Base-by-base conservation (phyloP, 2,888 invertebrate genomes). In the Timema cristinae region DNA sequence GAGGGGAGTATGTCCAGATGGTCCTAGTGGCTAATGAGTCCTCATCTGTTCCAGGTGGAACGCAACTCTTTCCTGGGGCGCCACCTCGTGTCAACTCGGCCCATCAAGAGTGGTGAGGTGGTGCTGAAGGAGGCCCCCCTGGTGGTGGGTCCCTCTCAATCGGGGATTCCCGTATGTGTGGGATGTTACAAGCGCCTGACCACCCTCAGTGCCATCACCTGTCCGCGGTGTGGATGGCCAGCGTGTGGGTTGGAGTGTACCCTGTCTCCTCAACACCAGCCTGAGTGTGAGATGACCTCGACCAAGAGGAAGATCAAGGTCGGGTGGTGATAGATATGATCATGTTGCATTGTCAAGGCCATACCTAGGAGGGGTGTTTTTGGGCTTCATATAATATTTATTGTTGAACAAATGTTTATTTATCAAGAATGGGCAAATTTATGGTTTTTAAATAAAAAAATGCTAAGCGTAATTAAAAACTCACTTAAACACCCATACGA, bases 141-240 rank as follows among this genome's bases (percentile, higher is more conserved):
- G 7, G 85, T 93, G 0, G 85, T 88, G 73, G 93, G 92, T 0
- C 94, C 94, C 0, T 82, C 90, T 0, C 90, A 91, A 81, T 85
- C 88, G 68, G 90, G 90, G 66, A 85, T 86, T 50, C 87, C 93
- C 6, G 87, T 92, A 73, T 94, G 94, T 77, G 84, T 94, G 8
- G 90, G 89, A 5, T 94, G 94, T 81, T 91, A 91, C 76, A 85
- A 83, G 56, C 61, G 49, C 16, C 54, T 1, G 77, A 73, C 52
- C 47, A 54, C 71, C 32, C 52, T 16, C 15, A 7, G 48, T 52
- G 16, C 13, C 50, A 10, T 8, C n/a, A 9, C 52, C 16, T 56
- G 77, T 73, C 13, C 47, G 50, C 70, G 16, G 47, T 94, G 94
- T 76, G 93, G 93, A 1, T 93, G 94, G 93, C 93, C 94, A 0